Percentiles rank a stretch among this genome's conserved stretches.
Evolutionary conservation across 2,888 invertebrate genomes (phyloP).

Genomic region (Leptodirus hochenwartii): DNA sequence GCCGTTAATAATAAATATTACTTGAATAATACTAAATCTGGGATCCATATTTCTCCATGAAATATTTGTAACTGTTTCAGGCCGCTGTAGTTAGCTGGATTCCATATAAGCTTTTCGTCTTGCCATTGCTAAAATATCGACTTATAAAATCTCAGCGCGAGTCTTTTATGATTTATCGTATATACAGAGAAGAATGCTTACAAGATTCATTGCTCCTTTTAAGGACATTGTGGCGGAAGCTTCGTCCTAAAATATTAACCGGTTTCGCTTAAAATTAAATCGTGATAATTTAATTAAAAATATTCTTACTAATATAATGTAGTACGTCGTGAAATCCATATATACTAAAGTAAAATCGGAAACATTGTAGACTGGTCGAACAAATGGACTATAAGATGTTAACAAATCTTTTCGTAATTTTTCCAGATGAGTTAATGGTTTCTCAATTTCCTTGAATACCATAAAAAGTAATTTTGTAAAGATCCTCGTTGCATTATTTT

Average conservation of each 20-base stretch:
- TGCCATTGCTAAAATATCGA: slow-evolving; percentile 35
- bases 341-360: slow-evolving; percentile 13
- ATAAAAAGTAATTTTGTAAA: neutral
- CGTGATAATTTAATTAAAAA: too few relatives aligned
- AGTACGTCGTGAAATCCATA: slow-evolving; percentile 14
- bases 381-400: slow-evolving; percentile 28
- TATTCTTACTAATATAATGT: slow-evolving; percentile 19
- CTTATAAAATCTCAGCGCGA: slow-evolving; percentile 3
- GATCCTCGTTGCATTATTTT: neutral
- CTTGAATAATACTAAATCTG: slow-evolving; percentile 31
- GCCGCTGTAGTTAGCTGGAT: slow-evolving; percentile 35
- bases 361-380: slow-evolving; percentile 19
- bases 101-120: slow-evolving; percentile 42
- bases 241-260: slow-evolving; percentile 26
- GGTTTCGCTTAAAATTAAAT: too few relatives aligned
- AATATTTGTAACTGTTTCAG: slow-evolving; percentile 30
- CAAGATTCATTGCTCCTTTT: slow-evolving; percentile 26
- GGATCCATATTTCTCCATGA: slow-evolving; percentile 40
- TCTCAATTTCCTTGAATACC: slow-evolving; percentile 23
- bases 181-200: slow-evolving; percentile 16
- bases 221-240: slow-evolving; percentile 19
- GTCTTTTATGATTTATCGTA: neutral
- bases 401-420: slow-evolving; percentile 33
- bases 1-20: slow-evolving; percentile 15
- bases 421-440: slow-evolving; percentile 30